These are phyloP conservation scores for Tigriopus japonicus DNA, from an alignment of 1,140 invertebrate genomes.

Conservation along the genomic window DNA sequence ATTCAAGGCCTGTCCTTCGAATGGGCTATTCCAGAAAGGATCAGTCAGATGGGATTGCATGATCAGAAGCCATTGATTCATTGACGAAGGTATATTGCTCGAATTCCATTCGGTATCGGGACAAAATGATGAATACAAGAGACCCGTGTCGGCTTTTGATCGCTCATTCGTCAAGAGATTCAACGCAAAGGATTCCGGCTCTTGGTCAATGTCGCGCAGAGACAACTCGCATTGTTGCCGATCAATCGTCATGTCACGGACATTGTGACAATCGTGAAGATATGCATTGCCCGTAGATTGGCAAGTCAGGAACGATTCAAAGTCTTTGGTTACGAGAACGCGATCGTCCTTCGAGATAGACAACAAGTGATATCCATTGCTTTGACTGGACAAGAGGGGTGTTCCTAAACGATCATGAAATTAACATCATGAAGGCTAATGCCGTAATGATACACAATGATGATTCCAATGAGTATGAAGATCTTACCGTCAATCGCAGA, in stretches of 20 bases:
- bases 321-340: not conserved
- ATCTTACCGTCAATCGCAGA: not conserved
- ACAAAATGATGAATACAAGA: not conserved
- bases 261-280: not conserved
- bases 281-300: not conserved
- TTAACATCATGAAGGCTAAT: not conserved
- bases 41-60: not conserved
- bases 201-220: not conserved
- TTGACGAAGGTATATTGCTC: not conserved
- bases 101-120: not conserved
- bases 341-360: no score
- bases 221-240: not conserved
- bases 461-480: not conserved
- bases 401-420: not conserved
- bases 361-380: not conserved
- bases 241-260: not conserved
- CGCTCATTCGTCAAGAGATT: not conserved
- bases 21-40: not conserved
- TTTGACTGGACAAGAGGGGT: not conserved
- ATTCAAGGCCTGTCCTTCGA: not conserved
- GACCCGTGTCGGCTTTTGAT: not conserved
- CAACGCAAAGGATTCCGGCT: not conserved
- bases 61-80: not conserved
- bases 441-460: not conserved
- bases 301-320: not conserved